Conservation (phyloP, 2,113 vertebrate genomes). For the Halcyon senegalensis region DNA sequence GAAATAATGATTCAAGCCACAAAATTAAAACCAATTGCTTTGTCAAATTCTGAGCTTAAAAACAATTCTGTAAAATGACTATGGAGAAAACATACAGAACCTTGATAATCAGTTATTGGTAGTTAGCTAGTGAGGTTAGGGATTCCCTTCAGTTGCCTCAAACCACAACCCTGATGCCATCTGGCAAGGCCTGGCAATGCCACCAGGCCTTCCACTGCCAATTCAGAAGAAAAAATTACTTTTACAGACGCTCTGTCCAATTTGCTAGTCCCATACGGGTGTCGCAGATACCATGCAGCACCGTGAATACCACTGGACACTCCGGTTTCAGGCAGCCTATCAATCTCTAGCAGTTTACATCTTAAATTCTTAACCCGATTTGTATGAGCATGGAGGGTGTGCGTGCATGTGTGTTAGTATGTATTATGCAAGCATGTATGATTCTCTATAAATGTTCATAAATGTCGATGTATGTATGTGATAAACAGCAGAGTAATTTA, state of each 20-base stretch:
- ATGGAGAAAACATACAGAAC: neutral
- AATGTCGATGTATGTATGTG: neutral
- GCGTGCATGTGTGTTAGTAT: neutral
- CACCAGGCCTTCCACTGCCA: neutral
- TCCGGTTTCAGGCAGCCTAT: neutral
- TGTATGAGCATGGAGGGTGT: neutral
- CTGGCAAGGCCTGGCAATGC: neutral
- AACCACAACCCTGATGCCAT: neutral
- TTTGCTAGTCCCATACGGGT: neutral
- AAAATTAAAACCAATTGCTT: conserved; percentile 71
- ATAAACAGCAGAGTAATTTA: neutral
- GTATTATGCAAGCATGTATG: neutral
- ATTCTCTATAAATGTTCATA: neutral
- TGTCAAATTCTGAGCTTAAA: conserved; percentile 9
- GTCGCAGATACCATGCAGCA: neutral
- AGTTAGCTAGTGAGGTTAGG: neutral
- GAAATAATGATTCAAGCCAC: conserved; percentile 71
- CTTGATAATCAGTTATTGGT: neutral
- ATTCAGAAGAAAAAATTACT: neutral
- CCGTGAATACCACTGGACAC: neutral
- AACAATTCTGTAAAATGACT: neutral
- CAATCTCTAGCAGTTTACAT: neutral
- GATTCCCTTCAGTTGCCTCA: neutral
- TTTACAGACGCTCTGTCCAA: neutral
- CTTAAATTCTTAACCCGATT: neutral